Evolutionary conservation across 2,888 invertebrate genomes (phyloP).

Genomic region (Agelastica alni): DNA sequence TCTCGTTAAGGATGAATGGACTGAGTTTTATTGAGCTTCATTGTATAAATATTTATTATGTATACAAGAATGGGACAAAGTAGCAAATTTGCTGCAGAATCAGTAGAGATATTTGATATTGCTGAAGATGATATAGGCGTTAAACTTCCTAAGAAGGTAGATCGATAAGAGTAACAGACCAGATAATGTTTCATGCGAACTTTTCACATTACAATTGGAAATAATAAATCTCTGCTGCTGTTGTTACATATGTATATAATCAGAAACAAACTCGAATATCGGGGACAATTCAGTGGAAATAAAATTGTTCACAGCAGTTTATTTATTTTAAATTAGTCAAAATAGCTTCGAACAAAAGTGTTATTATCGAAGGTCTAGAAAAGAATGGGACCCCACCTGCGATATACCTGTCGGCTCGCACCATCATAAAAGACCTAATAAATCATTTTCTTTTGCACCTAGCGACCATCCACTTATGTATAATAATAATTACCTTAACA

Average conservation of each 20-base stretch:
- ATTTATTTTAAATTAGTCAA: conserved; percentile 30
- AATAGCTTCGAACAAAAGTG: conserved; percentile 30
- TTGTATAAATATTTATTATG: no score
- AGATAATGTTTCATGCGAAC: not conserved
- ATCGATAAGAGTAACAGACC: not conserved
- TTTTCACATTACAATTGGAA: not conserved
- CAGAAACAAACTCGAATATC: not conserved
- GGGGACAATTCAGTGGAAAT: conserved; percentile 2
- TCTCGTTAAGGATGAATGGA: no score
- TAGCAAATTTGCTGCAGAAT: not conserved
- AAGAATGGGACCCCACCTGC: conserved; percentile 30
- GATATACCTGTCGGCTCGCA: conserved; percentile 26
- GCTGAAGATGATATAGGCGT: no score
- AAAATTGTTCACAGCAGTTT: conserved; percentile 10
- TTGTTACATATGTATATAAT: not conserved
- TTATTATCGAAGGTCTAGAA: conserved; percentile 29
- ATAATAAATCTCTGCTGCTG: not conserved
- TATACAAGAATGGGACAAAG: not conserved
- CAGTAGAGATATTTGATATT: not conserved
- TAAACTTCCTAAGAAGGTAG: not conserved
- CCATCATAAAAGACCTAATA: conserved; percentile 30
- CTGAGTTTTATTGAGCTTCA: no score
- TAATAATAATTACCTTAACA: conserved; percentile 30
- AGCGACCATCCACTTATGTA: conserved; percentile 30
- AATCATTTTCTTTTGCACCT: conserved; percentile 36